Percentiles rank a stretch among this genome's conserved stretches.
phyloP scores from a whole-genome alignment of 1,140 invertebrate species.

The Dufourea novaeangliae region DNA sequence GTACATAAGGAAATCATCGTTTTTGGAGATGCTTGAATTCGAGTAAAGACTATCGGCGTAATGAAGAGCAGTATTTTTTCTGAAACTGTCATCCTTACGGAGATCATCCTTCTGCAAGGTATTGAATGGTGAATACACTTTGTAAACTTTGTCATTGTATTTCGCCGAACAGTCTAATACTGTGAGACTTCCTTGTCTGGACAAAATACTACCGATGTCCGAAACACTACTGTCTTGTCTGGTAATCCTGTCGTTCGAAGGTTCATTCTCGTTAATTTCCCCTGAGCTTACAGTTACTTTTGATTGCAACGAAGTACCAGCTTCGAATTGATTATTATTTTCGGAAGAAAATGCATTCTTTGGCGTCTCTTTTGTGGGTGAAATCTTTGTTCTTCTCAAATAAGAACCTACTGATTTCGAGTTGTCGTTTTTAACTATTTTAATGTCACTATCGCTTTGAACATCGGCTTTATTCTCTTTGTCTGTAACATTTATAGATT shows the following conservation, averaged over 20 bases:
- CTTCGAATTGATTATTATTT: constrained; percentile 36
- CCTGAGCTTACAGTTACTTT: constrained; percentile 28
- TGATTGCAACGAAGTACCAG: constrained; percentile 27
- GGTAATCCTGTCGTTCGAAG: constrained; percentile 36
- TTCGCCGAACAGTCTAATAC: constrained; percentile 56
- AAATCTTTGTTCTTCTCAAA: constrained; percentile 78
- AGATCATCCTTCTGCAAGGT: constrained; percentile 46
- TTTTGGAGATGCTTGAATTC: constrained; percentile 55
- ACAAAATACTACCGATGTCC: constrained; percentile 66
- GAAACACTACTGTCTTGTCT: constrained; percentile 62
- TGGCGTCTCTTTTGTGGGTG: constrained; percentile 76
- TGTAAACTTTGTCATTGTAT: constrained; percentile 32
- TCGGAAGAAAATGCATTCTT: constrained; percentile 70
- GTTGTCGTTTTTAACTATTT: constrained; percentile 49
- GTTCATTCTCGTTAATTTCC: constrained; percentile 22
- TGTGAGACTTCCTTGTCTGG: constrained; percentile 64
- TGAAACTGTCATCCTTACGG: constrained; percentile 46
- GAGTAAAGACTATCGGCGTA: constrained; percentile 59
- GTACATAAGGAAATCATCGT: constrained; percentile 31
- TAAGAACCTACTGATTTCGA: constrained; percentile 69
- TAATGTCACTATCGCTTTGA: constrained; percentile 57
- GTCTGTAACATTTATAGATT: constrained; percentile 69
- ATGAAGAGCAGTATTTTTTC: constrained; percentile 20
- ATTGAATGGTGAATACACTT: constrained; percentile 48
- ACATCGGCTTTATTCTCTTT: constrained; percentile 68